A percentile compares a stretch with the other conserved stretches of the same genome.
Evolutionary conservation across 2,888 invertebrate species (phyloP).

Genomic region (Coenonympha arcania): DNA sequence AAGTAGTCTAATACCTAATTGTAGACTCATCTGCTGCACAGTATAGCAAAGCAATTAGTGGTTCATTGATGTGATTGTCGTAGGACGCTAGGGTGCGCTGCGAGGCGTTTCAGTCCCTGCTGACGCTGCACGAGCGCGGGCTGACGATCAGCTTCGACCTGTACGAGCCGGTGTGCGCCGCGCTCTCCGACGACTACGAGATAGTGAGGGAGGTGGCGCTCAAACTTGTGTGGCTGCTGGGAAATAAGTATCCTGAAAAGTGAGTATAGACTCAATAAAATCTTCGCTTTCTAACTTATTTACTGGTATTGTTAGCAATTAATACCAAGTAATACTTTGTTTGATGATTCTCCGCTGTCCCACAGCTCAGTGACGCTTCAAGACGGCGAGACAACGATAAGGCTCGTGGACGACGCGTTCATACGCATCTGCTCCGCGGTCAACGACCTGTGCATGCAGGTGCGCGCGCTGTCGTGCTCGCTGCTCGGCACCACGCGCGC

Average conservation of each 20-base stretch:
- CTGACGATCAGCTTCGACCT: conserved; percentile 81
- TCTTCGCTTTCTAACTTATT: too few species aligned
- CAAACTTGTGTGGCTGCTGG: conserved; percentile 88
- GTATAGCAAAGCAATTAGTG: too few species aligned
- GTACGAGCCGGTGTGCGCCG: conserved; percentile 78
- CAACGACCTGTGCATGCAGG: conserved; percentile 93
- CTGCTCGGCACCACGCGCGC: too few species aligned
- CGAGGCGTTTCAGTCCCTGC: conserved; percentile 89
- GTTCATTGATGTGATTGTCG: too few species aligned
- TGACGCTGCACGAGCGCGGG: conserved; percentile 87
- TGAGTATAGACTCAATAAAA: too few species aligned
- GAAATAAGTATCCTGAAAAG: conserved; percentile 91
- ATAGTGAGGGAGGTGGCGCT: conserved; percentile 91
- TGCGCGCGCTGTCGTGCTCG: too few species aligned
- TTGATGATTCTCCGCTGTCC: too few species aligned
- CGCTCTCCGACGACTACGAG: conserved; percentile 93
- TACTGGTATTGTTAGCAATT: too few species aligned
- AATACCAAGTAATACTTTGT: too few species aligned
- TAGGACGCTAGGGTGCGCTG: conserved; percentile 93
- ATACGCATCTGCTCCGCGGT: conserved; percentile 94
- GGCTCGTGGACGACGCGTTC: conserved; percentile 96
- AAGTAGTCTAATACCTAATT: too few species aligned
- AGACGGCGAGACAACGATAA: conserved; percentile 86
- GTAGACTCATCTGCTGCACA: too few species aligned
- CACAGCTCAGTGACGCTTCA: conserved; percentile 78